Conservation (phyloP, 2,797 vertebrate species). For the Rhinoraja longicauda region DNA sequence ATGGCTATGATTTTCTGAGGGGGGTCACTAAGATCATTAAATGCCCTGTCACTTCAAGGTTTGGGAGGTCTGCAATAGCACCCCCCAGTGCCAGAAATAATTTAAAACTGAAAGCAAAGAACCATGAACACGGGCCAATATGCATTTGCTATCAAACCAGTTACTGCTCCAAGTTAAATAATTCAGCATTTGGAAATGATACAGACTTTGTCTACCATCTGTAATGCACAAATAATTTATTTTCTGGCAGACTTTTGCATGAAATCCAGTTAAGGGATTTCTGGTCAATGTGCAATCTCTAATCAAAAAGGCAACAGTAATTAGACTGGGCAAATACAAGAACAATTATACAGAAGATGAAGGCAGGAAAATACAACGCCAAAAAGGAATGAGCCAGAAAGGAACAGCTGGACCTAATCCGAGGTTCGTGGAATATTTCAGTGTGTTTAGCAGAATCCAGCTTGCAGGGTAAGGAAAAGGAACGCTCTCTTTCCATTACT, state of each 20-base stretch:
- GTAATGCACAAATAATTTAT: conserved; percentile 1
- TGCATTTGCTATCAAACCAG: neutral
- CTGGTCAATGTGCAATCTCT: neutral
- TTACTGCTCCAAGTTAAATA: neutral
- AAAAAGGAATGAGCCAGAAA: neutral
- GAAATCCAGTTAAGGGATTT: neutral
- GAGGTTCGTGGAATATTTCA: neutral
- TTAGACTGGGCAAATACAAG: neutral
- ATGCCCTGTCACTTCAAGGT: too few relatives aligned
- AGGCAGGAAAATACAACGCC: neutral
- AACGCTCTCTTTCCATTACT: neutral
- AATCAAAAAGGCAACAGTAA: neutral
- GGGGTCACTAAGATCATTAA: neutral
- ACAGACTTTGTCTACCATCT: conserved; percentile 1
- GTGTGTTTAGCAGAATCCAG: neutral
- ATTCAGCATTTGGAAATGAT: conserved; percentile 1
- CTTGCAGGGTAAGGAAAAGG: neutral
- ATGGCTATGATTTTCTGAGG: too few relatives aligned
- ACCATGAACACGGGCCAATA: neutral
- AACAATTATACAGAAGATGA: neutral
- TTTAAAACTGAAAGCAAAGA: neutral
- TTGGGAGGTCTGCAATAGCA: neutral
- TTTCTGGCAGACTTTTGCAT: neutral
- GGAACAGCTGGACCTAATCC: neutral
- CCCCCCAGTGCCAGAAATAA: neutral